phyloP scores from a whole-genome alignment of 2,888 invertebrate genomes.

The Pollenia amentaria region DNA sequence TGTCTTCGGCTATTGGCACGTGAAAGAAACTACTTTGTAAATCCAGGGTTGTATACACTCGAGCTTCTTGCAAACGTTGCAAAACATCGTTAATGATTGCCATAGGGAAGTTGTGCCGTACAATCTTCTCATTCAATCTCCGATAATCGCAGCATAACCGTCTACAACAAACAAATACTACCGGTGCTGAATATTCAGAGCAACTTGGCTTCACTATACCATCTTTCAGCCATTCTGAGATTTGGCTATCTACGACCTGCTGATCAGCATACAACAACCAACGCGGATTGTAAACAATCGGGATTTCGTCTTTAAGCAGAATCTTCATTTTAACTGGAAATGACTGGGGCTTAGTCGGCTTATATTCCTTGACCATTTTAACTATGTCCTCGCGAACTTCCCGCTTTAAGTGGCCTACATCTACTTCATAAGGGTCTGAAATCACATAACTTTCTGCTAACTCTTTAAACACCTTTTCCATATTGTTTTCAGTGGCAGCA shows the following conservation, averaged over 20 bases:
- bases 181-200: constrained; percentile 61
- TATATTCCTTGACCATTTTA: constrained; percentile 75
- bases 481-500: neutral
- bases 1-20: no score
- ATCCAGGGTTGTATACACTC: no score
- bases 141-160: constrained; percentile 62
- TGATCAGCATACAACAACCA: no score
- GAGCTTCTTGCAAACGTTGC: no score
- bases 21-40: no score
- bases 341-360: constrained; percentile 73
- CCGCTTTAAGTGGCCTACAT: constrained; percentile 12
- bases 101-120: no score
- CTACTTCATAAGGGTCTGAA: neutral
- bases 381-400: no score
- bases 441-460: constrained; percentile 5
- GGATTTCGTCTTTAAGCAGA: constrained; percentile 78
- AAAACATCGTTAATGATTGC: no score
- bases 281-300: constrained; percentile 76
- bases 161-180: constrained; percentile 54
- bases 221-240: constrained; percentile 38
- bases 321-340: constrained; percentile 75
- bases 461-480: neutral
- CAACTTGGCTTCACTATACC: constrained; percentile 46
- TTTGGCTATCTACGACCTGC: no score
- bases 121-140: no score